Evolutionary conservation across 1,140 invertebrate genomes (phyloP).

Genomic region (Gyrodactylus salaris): DNA sequence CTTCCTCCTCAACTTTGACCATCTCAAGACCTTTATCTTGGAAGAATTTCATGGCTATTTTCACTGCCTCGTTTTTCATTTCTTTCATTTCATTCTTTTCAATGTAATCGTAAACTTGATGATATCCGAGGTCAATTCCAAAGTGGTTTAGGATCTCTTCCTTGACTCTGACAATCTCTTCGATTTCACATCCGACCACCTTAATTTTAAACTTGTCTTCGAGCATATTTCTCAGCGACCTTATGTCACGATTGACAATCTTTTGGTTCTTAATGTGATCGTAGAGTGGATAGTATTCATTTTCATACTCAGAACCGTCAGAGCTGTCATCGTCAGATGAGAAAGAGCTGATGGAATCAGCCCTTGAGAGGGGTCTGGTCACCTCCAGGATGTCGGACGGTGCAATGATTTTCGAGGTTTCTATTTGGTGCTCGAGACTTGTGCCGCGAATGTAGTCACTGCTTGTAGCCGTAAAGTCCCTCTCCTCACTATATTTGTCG

Average conservation of each 20-base stretch:
- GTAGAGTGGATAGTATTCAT: not conserved
- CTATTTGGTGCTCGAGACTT: not conserved
- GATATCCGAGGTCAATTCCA: not conserved
- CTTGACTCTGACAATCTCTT: not conserved
- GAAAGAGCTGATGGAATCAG: too few relatives aligned
- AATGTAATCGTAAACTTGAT: not conserved
- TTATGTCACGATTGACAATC: not conserved
- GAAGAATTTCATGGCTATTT: not conserved
- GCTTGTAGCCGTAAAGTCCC: not conserved
- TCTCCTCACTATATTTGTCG: not conserved
- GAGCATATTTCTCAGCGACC: not conserved
- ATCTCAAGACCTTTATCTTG: not conserved
- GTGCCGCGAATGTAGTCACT: not conserved
- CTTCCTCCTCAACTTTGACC: not conserved
- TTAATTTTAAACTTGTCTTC: not conserved
- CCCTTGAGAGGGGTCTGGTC: not conserved
- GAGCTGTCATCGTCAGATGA: not conserved
- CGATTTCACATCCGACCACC: not conserved
- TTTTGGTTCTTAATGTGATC: not conserved
- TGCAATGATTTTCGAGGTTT: not conserved
- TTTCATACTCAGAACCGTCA: not conserved
- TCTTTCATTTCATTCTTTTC: not conserved
- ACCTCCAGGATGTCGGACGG: not conserved
- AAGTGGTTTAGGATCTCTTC: not conserved
- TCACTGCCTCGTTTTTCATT: not conserved